Base-by-base conservation (phyloP, 92 coral and sea anemone genomes). In the Anthopleura xanthogrammica region DNA sequence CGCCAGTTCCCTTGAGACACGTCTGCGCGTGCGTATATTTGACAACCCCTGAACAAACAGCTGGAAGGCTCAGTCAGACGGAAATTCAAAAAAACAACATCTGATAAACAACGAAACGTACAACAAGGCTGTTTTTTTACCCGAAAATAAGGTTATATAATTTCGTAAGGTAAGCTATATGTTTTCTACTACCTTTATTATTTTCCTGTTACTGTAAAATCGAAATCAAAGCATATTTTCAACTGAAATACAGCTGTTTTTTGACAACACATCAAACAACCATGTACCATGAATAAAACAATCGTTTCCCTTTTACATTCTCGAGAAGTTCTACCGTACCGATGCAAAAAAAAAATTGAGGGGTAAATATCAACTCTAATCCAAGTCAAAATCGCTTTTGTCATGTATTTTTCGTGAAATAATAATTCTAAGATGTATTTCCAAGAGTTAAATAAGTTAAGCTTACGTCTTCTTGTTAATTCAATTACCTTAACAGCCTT, bases 1-100 rank as follows among this genome's bases (percentile, higher is more conserved):
- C 84, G 84, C 84, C 77, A 81, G 52, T 71, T 81, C 84, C 77
- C 84, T 43, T 68, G 77, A 52, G 77, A 68, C 12, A 40, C 41
- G 52, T 50, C 64, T 81, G 84, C 84, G 84, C 84, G 84, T 81
- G 84, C 84, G 77, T 81, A 29, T 24, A 55, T 22, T 40, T 48
- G 70, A 81, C 10, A 54, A 70, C 84, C 84, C 48, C 77, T 81
- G 84, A 70, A 42, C 84, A 52, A 55, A 10, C 84, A 68, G 84
- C 77, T 81, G 77, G 83, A 41, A 80, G 83, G 84, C 84, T 81
- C 84, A 81, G 82, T 66, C 74, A 16, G 1, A 62, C 52, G 41
- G 41, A 36, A 68, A 62, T 80, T 68, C 39, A 20, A 50, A 81
- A 54, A 52, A 70, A 80, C 60, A 81, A 3, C 43, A 68, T 36